Evolutionary conservation across 2,113 vertebrate genomes (phyloP).

Genomic region (Neodon shergylaensis): DNA sequence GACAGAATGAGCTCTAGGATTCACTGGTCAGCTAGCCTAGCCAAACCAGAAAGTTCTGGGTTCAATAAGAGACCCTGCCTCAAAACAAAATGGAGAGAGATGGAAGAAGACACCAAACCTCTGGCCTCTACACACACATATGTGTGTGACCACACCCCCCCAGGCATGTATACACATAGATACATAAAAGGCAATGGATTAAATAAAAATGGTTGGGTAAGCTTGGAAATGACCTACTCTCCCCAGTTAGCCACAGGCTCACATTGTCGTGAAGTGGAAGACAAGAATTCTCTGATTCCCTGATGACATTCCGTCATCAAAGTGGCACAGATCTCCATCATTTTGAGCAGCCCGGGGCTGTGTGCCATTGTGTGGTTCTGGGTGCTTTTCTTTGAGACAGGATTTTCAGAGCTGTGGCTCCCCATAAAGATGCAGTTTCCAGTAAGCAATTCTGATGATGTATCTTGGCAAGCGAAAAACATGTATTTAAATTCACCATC

Average conservation of each 20-base stretch:
- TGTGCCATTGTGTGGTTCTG: not conserved
- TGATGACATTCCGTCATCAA: not conserved
- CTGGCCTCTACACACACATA: not conserved
- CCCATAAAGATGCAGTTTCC: not conserved
- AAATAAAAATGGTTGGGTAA: not conserved
- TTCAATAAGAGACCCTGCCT: not conserved
- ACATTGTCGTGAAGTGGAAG: not conserved
- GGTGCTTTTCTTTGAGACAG: not conserved
- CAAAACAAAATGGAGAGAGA: not conserved
- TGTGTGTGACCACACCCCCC: not conserved
- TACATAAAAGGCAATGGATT: not conserved
- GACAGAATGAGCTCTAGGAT: not conserved
- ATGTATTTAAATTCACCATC: not conserved
- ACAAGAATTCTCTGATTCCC: not conserved
- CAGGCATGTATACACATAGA: no score
- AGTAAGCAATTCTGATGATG: not conserved
- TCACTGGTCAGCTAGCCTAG: not conserved
- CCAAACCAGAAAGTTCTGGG: not conserved
- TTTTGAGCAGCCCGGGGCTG: not conserved
- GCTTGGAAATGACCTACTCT: not conserved
- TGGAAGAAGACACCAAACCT: not conserved
- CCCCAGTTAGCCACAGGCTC: not conserved
- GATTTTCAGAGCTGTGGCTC: not conserved
- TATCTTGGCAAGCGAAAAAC: conserved; percentile 27
- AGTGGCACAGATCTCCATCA: not conserved